Evolutionary conservation across 2,888 invertebrate species (phyloP).

Genomic region (Muschampia plurimacula): DNA sequence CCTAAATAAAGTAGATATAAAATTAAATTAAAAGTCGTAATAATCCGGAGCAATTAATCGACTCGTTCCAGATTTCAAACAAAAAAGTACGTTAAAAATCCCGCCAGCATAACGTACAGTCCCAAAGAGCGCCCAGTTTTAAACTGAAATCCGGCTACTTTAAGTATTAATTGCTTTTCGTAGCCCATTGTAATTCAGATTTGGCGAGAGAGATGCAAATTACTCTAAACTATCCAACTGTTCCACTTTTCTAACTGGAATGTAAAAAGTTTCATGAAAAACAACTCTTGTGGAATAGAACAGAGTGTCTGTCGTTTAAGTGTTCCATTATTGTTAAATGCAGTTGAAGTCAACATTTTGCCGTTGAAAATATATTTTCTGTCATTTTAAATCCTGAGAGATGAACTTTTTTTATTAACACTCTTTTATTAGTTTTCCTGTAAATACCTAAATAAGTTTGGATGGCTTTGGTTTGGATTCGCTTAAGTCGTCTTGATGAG

Average conservation of each 20-base stretch:
- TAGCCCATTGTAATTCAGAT: conserved; percentile 83
- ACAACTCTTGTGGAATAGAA: conserved; percentile 62
- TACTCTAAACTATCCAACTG: conserved; percentile 77
- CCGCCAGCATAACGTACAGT: conserved; percentile 27
- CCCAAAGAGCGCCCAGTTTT: conserved; percentile 77
- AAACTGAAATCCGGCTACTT: conserved; percentile 79
- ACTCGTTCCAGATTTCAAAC: conserved; percentile 21
- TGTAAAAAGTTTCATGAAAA: conserved; percentile 76
- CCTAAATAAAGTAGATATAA: too few species aligned
- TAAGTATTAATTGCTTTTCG: conserved; percentile 76
- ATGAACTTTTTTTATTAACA: too few species aligned
- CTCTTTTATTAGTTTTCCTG: too few species aligned
- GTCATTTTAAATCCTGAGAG: too few species aligned
- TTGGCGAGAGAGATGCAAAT: conserved; percentile 80
- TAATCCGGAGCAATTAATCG: conserved; percentile 18
- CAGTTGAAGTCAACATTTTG: too few species aligned
- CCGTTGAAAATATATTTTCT: neutral
- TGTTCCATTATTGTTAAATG: neutral
- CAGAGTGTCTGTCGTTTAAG: conserved; percentile 42
- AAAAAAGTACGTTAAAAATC: conserved; percentile 36
- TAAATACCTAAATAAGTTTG: too few species aligned
- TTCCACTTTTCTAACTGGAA: conserved; percentile 79
- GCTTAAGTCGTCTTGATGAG: too few species aligned
- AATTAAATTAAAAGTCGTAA: neutral
- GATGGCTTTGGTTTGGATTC: too few species aligned